These are phyloP conservation scores for Caenorhabditis plicata DNA, from an alignment of 2,888 invertebrate species.

Conservation along the genomic window DNA sequence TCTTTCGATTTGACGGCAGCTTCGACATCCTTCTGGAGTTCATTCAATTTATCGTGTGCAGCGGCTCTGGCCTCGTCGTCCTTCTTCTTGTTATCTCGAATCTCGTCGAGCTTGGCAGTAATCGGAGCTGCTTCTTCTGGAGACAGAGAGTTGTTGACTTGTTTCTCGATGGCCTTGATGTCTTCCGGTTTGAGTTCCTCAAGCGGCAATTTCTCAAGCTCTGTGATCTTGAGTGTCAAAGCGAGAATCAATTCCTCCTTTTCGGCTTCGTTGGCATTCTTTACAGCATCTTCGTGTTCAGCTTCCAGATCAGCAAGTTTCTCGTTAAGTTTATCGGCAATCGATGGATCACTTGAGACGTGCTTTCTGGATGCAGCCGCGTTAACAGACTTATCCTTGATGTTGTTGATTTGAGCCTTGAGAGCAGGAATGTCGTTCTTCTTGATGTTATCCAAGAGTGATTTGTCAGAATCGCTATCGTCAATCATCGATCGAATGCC, in stretches of 20 bases:
- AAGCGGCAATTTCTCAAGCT: slow-evolving; percentile 27
- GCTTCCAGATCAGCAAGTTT: slow-evolving; percentile 30
- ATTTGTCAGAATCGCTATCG: slow-evolving; percentile 17
- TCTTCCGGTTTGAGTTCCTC: slow-evolving; percentile 20
- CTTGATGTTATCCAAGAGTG: slow-evolving; percentile 17
- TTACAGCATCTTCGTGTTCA: slow-evolving; percentile 31
- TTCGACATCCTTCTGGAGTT: slow-evolving; percentile 24
- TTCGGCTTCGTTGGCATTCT: slow-evolving; percentile 33
- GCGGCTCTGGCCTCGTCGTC: slow-evolving; percentile 11
- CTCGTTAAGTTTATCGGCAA: slow-evolving; percentile 14
- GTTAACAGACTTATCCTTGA: slow-evolving; percentile 28
- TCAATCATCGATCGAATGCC: slow-evolving; percentile 20
- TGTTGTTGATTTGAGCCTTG: slow-evolving; percentile 30
- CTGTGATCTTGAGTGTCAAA: slow-evolving; percentile 18
- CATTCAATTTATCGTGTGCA: slow-evolving; percentile 19
- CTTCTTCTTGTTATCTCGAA: slow-evolving; percentile 22
- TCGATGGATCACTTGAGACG: slow-evolving; percentile 22
- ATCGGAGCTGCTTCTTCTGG: slow-evolving; percentile 18
- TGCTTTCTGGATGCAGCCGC: slow-evolving; percentile 28
- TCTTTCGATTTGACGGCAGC: slow-evolving; percentile 25
- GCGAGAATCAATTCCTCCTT: slow-evolving; percentile 29
- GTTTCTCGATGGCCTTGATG: slow-evolving; percentile 23
- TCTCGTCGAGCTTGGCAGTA: slow-evolving; percentile 13
- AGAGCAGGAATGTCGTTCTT: slow-evolving; percentile 32
- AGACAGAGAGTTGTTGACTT: slow-evolving; percentile 14